A percentile compares a stretch with the other conserved stretches of the same genome.
Evolutionary conservation across 2,113 vertebrate genomes (phyloP).

Genomic region (Abramis brama): DNA sequence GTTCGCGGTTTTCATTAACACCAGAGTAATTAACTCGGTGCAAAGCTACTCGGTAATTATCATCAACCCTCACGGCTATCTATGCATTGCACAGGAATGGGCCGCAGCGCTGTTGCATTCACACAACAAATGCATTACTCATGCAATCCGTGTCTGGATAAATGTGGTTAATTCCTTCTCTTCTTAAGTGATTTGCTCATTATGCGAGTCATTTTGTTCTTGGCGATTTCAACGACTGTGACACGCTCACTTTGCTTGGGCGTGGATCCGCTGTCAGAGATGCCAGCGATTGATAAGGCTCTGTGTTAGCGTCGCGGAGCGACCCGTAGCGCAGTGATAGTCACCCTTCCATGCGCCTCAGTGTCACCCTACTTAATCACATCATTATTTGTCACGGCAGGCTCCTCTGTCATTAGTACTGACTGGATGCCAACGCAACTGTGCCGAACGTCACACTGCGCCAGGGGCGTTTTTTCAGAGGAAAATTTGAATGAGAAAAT

Average conservation of each 20-base stretch:
- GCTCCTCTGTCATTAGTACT: slow-evolving; percentile 40
- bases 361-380: slow-evolving; percentile 59
- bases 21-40: slow-evolving; percentile 53
- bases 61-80: slow-evolving; percentile 30
- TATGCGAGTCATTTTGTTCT: slow-evolving; percentile 26
- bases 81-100: slow-evolving; percentile 31
- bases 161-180: slow-evolving; percentile 43
- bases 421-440: slow-evolving; percentile 42
- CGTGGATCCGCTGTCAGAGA: neutral
- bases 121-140: slow-evolving; percentile 25
- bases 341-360: slow-evolving; percentile 37
- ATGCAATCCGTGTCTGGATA: slow-evolving; percentile 8
- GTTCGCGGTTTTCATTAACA: slow-evolving; percentile 38
- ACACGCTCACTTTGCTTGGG: neutral
- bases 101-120: slow-evolving; percentile 19
- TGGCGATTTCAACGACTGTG: neutral
- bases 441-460: slow-evolving; percentile 39
- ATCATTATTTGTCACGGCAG: slow-evolving; percentile 54
- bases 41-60: slow-evolving; percentile 39
- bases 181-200: slow-evolving; percentile 39
- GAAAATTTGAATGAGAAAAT: neutral
- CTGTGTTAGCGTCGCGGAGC: neutral
- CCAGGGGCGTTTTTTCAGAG: neutral
- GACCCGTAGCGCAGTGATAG: slow-evolving; percentile 10
- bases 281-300: neutral